Evolutionary conservation across 2,797 vertebrate genomes (phyloP).

Genomic region (Cossypha dichroa): DNA sequence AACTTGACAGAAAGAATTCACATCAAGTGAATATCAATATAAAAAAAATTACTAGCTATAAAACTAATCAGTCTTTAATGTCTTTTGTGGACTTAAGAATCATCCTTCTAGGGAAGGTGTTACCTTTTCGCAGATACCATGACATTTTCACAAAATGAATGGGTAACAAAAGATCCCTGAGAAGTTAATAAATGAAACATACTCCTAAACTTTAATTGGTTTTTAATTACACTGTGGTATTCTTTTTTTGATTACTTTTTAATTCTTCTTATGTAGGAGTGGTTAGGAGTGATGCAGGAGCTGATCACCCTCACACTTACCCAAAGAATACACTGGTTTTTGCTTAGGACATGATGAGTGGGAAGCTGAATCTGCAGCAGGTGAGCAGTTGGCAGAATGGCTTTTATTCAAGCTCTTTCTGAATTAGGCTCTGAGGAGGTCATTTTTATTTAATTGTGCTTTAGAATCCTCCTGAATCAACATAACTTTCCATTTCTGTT

Average conservation of each 20-base stretch:
- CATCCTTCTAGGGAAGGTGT: neutral
- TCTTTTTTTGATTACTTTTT: neutral
- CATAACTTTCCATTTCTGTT: neutral
- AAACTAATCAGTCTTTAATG: neutral
- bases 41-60: neutral
- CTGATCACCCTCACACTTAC: neutral
- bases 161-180: neutral
- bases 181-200: neutral
- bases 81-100: neutral
- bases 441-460: neutral
- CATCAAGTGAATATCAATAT: neutral
- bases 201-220: accelerated
- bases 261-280: neutral
- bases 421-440: neutral
- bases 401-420: neutral
- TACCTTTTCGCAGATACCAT: accelerated
- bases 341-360: accelerated
- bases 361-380: neutral
- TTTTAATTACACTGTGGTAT: neutral
- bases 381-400: neutral
- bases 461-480: neutral
- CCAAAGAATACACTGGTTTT: accelerated
- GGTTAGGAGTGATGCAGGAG: neutral
- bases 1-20: neutral
- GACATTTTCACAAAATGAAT: neutral